phyloP scores from a whole-genome alignment of 2,797 vertebrate genomes.

The Crax fasciolata region DNA sequence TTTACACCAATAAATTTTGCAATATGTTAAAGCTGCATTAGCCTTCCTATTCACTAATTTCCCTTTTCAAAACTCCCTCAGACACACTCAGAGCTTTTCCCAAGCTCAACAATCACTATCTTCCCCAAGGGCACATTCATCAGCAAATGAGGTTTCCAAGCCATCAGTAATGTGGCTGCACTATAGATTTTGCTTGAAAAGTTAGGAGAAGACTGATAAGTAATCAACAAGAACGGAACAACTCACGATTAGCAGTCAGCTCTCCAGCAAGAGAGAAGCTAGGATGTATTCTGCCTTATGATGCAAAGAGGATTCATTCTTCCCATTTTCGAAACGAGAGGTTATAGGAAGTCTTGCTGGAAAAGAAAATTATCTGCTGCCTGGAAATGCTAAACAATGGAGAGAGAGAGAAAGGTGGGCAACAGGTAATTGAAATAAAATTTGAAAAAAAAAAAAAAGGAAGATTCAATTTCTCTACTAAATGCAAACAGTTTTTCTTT shows the following conservation, averaged over 20 bases:
- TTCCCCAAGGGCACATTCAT: constrained; percentile 40
- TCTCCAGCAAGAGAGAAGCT: background rate
- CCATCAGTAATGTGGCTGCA: background rate
- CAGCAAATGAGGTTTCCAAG: constrained; percentile 27
- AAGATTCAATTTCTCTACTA: background rate
- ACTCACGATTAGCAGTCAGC: background rate
- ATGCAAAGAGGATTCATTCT: background rate
- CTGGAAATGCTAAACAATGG: background rate
- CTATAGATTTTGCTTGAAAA: background rate
- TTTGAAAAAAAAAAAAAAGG: background rate
- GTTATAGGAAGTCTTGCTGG: background rate
- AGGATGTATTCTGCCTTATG: background rate
- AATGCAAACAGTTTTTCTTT: background rate
- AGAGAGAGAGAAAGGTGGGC: fast-evolving
- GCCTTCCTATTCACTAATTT: constrained; percentile 53
- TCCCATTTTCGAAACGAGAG: background rate
- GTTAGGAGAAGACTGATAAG: background rate
- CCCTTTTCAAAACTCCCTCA: constrained; percentile 14
- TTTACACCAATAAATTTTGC: constrained; percentile 62
- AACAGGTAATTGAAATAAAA: background rate
- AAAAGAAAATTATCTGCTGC: background rate
- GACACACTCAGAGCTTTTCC: background rate
- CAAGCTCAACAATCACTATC: background rate
- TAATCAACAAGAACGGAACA: constrained; percentile 14
- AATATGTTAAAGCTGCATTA: constrained; percentile 76